A percentile compares a stretch with the other conserved stretches of the same genome.
Conservation (phyloP, 2,113 vertebrate genomes). For the Cheirogaleus medius region DNA sequence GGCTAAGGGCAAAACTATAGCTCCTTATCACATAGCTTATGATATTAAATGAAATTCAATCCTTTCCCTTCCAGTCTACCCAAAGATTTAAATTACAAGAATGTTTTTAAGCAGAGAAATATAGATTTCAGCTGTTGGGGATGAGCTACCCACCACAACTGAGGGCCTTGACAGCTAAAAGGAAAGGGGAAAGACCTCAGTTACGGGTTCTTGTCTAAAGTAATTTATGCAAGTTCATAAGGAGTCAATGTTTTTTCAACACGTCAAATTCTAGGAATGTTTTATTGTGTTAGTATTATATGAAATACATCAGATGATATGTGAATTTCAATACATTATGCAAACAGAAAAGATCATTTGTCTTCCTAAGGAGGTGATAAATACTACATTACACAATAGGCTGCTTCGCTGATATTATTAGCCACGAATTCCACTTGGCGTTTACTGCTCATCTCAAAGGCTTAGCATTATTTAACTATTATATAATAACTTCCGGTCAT, state of each 20-base stretch:
- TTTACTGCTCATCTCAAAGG: slow-evolving; percentile 48
- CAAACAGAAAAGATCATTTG: slow-evolving; percentile 48
- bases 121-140: background rate
- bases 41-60: background rate
- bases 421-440: slow-evolving; percentile 35
- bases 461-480: slow-evolving; percentile 30
- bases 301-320: slow-evolving; percentile 44
- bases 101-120: background rate
- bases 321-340: slow-evolving; percentile 54
- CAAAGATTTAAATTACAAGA: slow-evolving; percentile 14
- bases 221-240: slow-evolving; percentile 48
- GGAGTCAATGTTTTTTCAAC: slow-evolving; percentile 54
- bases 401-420: slow-evolving; percentile 42
- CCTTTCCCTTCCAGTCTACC: background rate
- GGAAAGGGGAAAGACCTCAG: background rate
- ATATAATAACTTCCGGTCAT: slow-evolving; percentile 34
- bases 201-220: background rate
- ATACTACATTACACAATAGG: slow-evolving; percentile 44
- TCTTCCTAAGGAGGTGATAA: slow-evolving; percentile 61
- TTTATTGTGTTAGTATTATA: slow-evolving; percentile 46
- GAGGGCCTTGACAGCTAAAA: background rate
- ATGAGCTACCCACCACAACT: background rate
- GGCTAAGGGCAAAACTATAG: background rate
- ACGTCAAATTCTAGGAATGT: background rate
- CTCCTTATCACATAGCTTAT: background rate